These are phyloP conservation scores for Propithecus perrieri DNA, from an alignment of 2,797 vertebrate species.

Conservation along the genomic window DNA sequence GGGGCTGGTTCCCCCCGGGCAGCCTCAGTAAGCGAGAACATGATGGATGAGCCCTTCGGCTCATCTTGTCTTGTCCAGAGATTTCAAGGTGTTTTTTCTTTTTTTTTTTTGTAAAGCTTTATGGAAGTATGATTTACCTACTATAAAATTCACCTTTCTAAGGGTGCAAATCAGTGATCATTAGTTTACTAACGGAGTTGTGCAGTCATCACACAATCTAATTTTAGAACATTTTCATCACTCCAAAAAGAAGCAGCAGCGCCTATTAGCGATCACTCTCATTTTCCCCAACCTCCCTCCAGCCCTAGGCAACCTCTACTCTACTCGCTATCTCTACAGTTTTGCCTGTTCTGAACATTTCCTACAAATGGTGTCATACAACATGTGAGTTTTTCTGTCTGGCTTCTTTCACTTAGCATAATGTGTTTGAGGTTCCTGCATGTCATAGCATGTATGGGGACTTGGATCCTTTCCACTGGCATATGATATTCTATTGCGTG, in stretches of 20 bases:
- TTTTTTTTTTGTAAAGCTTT: constrained; percentile 26
- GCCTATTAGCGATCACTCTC: neutral
- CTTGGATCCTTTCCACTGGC: neutral
- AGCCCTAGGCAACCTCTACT: no score
- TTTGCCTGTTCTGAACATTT: neutral
- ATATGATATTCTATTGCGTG: neutral
- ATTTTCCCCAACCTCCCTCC: neutral
- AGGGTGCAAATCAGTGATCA: neutral
- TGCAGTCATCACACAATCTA: neutral
- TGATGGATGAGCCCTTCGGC: neutral
- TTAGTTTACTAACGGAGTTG: neutral
- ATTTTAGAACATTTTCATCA: neutral
- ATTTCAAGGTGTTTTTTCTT: neutral
- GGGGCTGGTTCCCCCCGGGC: neutral
- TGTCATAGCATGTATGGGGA: neutral
- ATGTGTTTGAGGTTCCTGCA: neutral
- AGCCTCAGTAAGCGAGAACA: neutral
- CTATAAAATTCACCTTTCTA: neutral
- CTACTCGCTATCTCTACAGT: neutral
- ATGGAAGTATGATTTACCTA: neutral
- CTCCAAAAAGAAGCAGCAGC: neutral
- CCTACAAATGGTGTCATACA: neutral
- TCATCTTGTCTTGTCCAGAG: neutral
- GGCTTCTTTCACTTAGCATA: neutral
- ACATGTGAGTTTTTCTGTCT: neutral